A percentile compares a stretch with the other conserved stretches of the same genome.
These are phyloP conservation scores for Syngnathus scovelli DNA, from an alignment of 2,113 vertebrate genomes.

Conservation along the genomic window DNA sequence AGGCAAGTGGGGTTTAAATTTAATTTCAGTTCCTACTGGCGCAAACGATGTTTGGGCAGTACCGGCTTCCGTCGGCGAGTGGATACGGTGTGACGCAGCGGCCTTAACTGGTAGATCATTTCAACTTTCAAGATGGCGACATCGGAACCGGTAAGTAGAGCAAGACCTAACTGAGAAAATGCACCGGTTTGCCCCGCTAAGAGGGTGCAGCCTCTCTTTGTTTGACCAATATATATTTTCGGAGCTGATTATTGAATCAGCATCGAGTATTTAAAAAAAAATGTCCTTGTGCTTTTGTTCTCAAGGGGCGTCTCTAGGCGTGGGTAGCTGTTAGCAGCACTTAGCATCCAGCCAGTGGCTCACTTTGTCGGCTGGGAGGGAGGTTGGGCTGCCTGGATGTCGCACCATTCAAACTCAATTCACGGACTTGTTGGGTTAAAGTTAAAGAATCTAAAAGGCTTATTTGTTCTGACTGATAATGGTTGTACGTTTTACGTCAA, in stretches of 20 bases:
- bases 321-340: slow-evolving; percentile 45
- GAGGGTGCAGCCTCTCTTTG: neutral
- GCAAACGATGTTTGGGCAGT: neutral
- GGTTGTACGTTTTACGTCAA: neutral
- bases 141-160: slow-evolving; percentile 78
- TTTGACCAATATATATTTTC: fast-evolving
- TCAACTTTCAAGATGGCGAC: slow-evolving; percentile 78
- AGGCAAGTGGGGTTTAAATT: too few species aligned
- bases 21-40: too few species aligned
- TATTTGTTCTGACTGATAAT: neutral
- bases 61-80: slow-evolving; percentile 63
- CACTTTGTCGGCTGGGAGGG: slow-evolving; percentile 55
- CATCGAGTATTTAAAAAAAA: fast-evolving
- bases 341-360: slow-evolving; percentile 58
- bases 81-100: slow-evolving; percentile 63
- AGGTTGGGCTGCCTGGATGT: slow-evolving; percentile 42
- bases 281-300: neutral
- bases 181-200: neutral
- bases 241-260: neutral
- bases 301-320: slow-evolving; percentile 20
- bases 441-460: neutral
- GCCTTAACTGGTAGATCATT: slow-evolving; percentile 59
- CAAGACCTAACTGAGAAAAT: slow-evolving; percentile 18
- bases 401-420: slow-evolving; percentile 47
- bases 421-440: neutral